Base-by-base conservation (phyloP, 35 echinoderm and acorn worm genomes). In the Lytechinus pictus region DNA sequence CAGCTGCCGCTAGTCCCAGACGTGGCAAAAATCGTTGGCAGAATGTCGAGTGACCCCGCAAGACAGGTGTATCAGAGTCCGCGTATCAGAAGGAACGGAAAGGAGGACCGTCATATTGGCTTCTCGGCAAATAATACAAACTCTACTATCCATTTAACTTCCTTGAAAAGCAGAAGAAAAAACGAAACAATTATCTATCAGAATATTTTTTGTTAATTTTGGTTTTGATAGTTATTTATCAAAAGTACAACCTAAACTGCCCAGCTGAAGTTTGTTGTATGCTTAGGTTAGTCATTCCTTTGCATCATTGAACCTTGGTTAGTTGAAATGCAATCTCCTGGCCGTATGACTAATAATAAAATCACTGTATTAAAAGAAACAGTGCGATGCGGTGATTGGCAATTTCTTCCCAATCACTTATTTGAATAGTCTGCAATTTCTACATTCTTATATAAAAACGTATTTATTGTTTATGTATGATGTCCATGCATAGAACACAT, bases 1-100 rank as follows among this genome's bases (percentile, higher is more conserved):
- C 92, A 93, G 92, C 92, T 93, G 92, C 54, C 54, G 53, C 53
- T 54, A 95, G 94, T 87, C 60, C 72, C 53, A 89, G 86, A 95
- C 53, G 61, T 95, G 94, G 71, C 94, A 95, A 95, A 95, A 95
- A 95, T 95, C 94, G 86, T 95, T 95, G 94, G 29, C 13, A 54
- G 92, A 93, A 93, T 93, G 92, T 93, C 28, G 92, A 93, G 92
- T 93, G 92, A 93, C 92, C 92, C 92, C 55, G 92, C 53, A 16
- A 93, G 52, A 57, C 92, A 93, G 92, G 92, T 93, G 92, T 9
- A 10, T 10, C 57, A 9, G 52, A 3, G 13, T 57, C 54, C 52
- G 14, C n/a, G 92, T 93, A 53, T 90, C 29, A 52, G 28, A 54
- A 53, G 92, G 53, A 93, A 93, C 92, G 88, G 88, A 93, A 93